Percentiles rank a stretch among this genome's conserved stretches.
Conservation (phyloP, 1,140 invertebrate genomes). For the Radopholus similis region DNA sequence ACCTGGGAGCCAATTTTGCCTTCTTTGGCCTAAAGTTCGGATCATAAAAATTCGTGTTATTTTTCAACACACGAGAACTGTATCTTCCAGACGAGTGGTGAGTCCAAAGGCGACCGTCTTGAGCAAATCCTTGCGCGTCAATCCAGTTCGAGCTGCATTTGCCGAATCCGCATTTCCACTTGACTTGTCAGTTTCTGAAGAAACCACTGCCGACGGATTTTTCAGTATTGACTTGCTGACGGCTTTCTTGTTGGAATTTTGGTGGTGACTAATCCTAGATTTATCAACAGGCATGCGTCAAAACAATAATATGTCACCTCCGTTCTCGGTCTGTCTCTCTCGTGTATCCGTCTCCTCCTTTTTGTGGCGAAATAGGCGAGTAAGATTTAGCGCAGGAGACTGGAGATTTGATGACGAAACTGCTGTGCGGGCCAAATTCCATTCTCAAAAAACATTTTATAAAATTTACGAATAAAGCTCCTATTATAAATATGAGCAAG, state of each 20-base stretch:
- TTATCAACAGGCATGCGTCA: too few relatives aligned
- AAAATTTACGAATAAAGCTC: background rate
- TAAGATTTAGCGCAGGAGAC: constrained; percentile 1
- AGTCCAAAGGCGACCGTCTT: constrained; percentile 22
- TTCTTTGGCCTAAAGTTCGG: background rate
- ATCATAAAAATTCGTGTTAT: background rate
- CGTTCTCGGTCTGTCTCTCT: too few relatives aligned
- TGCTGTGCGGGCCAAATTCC: constrained; percentile 2
- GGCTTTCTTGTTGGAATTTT: background rate
- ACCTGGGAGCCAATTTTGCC: background rate
- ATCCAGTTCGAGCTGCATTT: background rate
- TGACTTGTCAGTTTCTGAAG: background rate
- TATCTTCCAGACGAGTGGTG: constrained; percentile 3
- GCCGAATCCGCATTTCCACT: background rate
- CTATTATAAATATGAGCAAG: background rate
- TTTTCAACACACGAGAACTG: background rate
- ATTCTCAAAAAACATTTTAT: background rate
- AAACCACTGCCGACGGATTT: background rate
- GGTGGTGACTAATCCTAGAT: background rate
- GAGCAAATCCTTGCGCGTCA: background rate
- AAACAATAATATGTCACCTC: too few relatives aligned
- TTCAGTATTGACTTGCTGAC: constrained; percentile 8
- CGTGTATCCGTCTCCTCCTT: background rate
- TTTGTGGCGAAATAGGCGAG: constrained; percentile 3
- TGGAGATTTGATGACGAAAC: constrained; percentile 4